These are phyloP conservation scores for Aspidoscelis tigris DNA, from an alignment of 2,113 vertebrate genomes.

Conservation along the genomic window DNA sequence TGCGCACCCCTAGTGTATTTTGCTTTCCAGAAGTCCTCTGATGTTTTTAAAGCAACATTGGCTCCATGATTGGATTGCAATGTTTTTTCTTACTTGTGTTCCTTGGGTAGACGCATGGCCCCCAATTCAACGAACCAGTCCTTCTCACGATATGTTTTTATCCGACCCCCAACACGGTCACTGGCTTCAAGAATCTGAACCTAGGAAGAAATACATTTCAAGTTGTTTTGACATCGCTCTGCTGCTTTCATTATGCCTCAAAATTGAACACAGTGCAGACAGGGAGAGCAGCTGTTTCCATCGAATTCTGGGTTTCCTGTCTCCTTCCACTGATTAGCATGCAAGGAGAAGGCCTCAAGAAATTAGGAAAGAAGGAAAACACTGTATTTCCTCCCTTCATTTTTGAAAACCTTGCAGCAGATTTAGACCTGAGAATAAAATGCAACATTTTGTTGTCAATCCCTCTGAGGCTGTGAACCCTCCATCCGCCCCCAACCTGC, in stretches of 20 bases:
- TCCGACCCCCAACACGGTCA: slow-evolving; percentile 15
- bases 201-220: not conserved
- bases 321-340: not conserved
- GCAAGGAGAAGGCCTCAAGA: no score
- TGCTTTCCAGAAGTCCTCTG: not conserved
- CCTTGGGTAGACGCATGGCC: slow-evolving; percentile 22
- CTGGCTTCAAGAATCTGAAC: slow-evolving; percentile 30
- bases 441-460: no score
- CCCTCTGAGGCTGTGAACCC: no score
- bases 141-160: slow-evolving; percentile 18
- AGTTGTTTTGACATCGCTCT: not conserved
- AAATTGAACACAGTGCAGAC: not conserved
- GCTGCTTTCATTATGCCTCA: not conserved
- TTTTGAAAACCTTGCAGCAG: no score
- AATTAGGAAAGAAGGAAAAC: no score
- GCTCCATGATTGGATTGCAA: not conserved
- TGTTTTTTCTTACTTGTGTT: not conserved
- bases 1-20: no score
- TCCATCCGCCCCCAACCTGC: no score
- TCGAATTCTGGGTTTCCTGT: no score
- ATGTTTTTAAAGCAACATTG: not conserved
- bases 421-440: no score
- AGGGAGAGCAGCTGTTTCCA: not conserved
- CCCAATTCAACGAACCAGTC: slow-evolving; percentile 26
- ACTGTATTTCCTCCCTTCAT: no score